A percentile compares a stretch with the other conserved stretches of the same genome.
phyloP scores from a whole-genome alignment of 2,113 vertebrate genomes.

The Protobothrops mucrosquamatus region DNA sequence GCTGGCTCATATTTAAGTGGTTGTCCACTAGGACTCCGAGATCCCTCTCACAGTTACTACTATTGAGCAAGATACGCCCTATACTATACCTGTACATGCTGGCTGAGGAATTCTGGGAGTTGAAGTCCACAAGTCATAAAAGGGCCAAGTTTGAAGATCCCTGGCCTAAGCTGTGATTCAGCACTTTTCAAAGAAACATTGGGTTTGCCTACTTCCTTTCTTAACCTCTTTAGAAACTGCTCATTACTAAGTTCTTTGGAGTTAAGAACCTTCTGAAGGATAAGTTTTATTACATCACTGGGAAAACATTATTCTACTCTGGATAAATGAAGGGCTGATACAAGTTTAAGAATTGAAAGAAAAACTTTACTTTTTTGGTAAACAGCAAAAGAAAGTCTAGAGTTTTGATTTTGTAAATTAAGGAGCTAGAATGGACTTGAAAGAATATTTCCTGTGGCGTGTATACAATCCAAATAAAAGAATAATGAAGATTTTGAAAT shows the following conservation, averaged over 20 bases:
- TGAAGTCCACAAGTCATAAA: no score
- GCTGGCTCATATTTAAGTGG: no score
- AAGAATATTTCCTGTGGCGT: not conserved
- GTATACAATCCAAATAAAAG: not conserved
- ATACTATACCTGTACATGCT: no score
- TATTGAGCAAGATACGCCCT: no score
- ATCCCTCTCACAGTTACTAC: no score
- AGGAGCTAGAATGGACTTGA: not conserved
- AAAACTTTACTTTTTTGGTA: not conserved
- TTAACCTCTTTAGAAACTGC: not conserved
- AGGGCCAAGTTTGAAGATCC: no score
- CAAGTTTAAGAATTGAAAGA: not conserved
- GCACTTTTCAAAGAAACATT: not conserved
- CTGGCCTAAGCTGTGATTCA: not conserved
- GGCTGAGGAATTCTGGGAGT: no score
- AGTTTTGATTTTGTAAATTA: not conserved
- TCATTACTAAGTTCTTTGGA: not conserved
- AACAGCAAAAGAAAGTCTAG: not conserved
- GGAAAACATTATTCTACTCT: not conserved
- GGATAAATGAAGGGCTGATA: not conserved
- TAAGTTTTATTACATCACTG: not conserved
- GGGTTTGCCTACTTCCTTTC: not conserved
- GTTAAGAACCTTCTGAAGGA: not conserved
- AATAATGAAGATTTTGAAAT: not conserved
- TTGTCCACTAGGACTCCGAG: no score